Percentiles rank a stretch among this genome's conserved stretches.
These are phyloP conservation scores for Polietes domitor DNA, from an alignment of 2,888 invertebrate species.

Conservation along the genomic window DNA sequence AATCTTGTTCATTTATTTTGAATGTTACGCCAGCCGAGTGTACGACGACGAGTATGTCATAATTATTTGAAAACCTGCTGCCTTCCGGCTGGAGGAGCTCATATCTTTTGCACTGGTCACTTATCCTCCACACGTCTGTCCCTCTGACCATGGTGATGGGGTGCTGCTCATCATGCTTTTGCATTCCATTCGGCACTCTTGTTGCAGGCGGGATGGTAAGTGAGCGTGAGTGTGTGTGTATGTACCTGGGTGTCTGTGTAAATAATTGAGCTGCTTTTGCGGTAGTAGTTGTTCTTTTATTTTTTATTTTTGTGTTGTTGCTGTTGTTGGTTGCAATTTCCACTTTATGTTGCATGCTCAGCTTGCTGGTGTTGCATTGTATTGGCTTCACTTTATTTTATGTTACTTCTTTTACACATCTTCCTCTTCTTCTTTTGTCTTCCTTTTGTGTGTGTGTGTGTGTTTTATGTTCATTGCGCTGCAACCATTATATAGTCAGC, in stretches of 20 bases:
- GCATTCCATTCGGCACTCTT: background rate
- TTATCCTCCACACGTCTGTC: background rate
- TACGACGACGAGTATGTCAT: conserved; percentile 22
- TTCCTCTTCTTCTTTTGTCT: conserved; percentile 4
- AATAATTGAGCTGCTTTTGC: conserved; percentile 14
- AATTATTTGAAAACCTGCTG: conserved; percentile 49
- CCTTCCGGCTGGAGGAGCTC: background rate
- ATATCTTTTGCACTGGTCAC: background rate
- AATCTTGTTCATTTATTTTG: conserved; percentile 19
- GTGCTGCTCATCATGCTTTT: conserved; percentile 1
- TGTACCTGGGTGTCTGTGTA: background rate
- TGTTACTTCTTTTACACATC: conserved; percentile 23
- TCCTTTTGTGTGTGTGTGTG: no score
- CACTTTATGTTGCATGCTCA: conserved; percentile 39
- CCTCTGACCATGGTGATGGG: background rate
- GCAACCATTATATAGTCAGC: no score
- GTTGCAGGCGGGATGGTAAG: background rate
- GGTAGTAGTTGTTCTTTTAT: background rate
- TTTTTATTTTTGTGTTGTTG: background rate
- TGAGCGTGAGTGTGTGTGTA: background rate
- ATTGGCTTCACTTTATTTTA: conserved; percentile 62
- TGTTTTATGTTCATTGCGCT: background rate
- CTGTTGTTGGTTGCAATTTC: background rate
- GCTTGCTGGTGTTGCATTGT: conserved; percentile 46
- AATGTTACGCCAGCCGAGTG: conserved; percentile 10